Conservation (phyloP, 2,888 invertebrate species). For the Agonopterix arenella region DNA sequence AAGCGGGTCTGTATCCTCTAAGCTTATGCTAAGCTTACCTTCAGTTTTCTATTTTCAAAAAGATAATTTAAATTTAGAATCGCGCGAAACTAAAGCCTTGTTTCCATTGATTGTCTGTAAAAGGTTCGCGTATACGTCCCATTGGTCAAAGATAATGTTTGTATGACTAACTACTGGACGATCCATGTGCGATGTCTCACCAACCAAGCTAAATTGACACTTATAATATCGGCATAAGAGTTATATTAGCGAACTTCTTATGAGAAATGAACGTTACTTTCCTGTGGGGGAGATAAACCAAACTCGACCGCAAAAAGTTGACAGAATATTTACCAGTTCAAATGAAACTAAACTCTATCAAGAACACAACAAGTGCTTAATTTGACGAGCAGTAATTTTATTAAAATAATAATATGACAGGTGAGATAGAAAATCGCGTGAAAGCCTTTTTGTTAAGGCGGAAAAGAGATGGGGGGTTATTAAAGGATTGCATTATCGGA, state of each 20-base stretch:
- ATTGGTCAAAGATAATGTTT: conserved; percentile 74
- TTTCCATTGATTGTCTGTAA: conserved; percentile 62
- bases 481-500: too few species aligned
- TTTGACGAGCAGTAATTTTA: neutral
- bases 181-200: neutral
- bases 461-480: too few species aligned
- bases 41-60: conserved; percentile 20
- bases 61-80: conserved; percentile 39
- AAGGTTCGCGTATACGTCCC: conserved; percentile 51
- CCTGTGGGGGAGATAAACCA: conserved; percentile 67
- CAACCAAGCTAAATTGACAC: neutral
- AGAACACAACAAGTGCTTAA: neutral
- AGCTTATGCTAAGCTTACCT: too few species aligned
- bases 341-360: conserved; percentile 28
- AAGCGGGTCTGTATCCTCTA: too few species aligned
- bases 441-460: too few species aligned
- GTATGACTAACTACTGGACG: conserved; percentile 47
- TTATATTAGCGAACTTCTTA: neutral
- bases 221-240: neutral
- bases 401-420: too few species aligned
- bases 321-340: conserved; percentile 36
- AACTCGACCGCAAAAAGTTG: conserved; percentile 64
- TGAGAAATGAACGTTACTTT: conserved; percentile 3
- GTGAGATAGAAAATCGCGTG: too few species aligned
- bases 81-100: conserved; percentile 39